Base-by-base conservation (phyloP, 2,888 invertebrate genomes). In the Scelioninae gen. 1 region DNA sequence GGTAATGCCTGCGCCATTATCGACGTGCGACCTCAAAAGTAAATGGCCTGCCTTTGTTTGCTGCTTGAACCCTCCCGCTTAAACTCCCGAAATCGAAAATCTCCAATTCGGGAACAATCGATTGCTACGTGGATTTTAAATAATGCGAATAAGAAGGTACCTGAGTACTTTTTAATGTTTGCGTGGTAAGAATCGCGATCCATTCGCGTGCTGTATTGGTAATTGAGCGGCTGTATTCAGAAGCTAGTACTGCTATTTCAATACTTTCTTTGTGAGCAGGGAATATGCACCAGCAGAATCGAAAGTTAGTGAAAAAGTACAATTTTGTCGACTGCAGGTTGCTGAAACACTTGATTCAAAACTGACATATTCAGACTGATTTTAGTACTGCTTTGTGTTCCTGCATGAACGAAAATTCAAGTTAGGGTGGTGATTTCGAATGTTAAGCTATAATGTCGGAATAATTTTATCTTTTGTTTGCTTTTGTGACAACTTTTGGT, bases 111-210 rank as follows among this genome's bases (percentile, higher is more conserved):
- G 29, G 16, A 38, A 56, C 45, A 47, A 55, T 45, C 45, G 23
- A 51, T 56, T 16, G 15, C 32, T 1, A 66, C 15, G 32, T 8
- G n/a, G 7, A 11, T 31, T 49, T 13, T 5, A 9, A 45, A 62
- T 62, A 45, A 45, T 31, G 15, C 16, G 8, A 15, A 7, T 49
- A 68, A 78, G 68, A 62, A 53, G 58, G 38, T 71, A 81, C 81
- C 63, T 49, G 63, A 77, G 71, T 60, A 29, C 68, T 53, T 31
- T 45, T 45, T 13, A 15, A 45, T 15, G 15, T 45, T 45, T 10
- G 45, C 5, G 45, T 31, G 7, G 31, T 51, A 31, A 51, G 31
- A 51, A n/a, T 51, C 13, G 51, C 29, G 51, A 49, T 16, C 49
- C 29, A 10, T 49, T 49, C 13, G 29, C 23, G 5, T 16, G 7